These are phyloP conservation scores for Chloroclystis v-ata DNA, from an alignment of 2,888 invertebrate species.

Conservation along the genomic window DNA sequence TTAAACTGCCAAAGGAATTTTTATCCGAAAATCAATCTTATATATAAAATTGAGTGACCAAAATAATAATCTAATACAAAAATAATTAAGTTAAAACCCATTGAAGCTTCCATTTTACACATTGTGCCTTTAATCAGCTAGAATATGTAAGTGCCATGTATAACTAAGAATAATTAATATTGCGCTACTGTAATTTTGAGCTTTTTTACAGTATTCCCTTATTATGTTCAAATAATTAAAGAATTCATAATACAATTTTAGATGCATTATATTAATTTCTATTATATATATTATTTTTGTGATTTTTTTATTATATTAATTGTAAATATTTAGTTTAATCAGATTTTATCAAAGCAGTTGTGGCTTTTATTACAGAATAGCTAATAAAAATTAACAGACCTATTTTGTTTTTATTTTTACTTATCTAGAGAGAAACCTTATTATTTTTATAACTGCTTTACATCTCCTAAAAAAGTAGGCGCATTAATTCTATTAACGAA, in stretches of 20 bases:
- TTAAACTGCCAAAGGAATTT: conserved; percentile 21
- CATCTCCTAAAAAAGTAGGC: too few species aligned
- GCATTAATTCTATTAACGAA: too few species aligned
- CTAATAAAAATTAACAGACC: conserved; percentile 58
- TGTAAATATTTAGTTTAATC: conserved; percentile 34
- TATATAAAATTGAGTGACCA: neutral
- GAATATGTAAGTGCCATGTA: conserved; percentile 27
- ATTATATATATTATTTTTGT: conserved; percentile 14
- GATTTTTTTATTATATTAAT: conserved; percentile 17
- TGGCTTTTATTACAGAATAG: conserved; percentile 53
- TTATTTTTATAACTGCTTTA: neutral
- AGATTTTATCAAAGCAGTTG: conserved; percentile 40
- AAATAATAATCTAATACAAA: too few species aligned
- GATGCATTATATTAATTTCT: neutral
- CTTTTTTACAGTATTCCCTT: neutral
- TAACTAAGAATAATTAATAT: conserved; percentile 13
- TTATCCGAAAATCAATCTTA: conserved; percentile 2
- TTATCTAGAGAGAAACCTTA: neutral
- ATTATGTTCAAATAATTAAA: neutral
- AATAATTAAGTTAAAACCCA: too few species aligned
- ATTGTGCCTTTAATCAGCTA: conserved; percentile 25
- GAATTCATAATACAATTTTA: conserved; percentile 1
- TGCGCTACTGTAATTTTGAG: conserved; percentile 5
- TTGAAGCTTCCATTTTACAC: conserved; percentile 15
- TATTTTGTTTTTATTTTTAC: conserved; percentile 22